These are phyloP conservation scores for Amphilophus citrinellus DNA, from an alignment of 2,113 vertebrate species.

Conservation along the genomic window DNA sequence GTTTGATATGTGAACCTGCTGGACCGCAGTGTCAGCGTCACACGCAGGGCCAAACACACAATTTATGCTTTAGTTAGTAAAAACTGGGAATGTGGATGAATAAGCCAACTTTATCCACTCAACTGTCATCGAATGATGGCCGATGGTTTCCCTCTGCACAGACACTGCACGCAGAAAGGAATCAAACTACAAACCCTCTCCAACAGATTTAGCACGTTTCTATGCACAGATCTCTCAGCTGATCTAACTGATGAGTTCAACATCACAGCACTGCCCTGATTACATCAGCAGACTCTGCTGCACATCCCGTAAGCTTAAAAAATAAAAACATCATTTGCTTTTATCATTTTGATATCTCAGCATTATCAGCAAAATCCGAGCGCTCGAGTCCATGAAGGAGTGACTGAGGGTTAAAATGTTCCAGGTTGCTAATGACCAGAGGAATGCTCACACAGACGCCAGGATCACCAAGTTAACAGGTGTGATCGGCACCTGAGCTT, in stretches of 20 bases:
- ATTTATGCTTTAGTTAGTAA: too few species aligned
- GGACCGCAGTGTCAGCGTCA: too few species aligned
- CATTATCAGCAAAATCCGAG: not conserved
- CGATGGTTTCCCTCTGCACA: not conserved
- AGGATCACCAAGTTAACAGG: constrained; percentile 1
- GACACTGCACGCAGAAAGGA: too few species aligned
- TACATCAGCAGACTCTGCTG: too few species aligned
- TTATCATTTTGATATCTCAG: not conserved
- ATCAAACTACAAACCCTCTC: not conserved
- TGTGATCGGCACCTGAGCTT: not conserved
- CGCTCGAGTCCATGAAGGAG: not conserved
- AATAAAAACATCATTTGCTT: too few species aligned
- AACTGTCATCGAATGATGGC: not conserved
- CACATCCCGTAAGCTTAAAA: too few species aligned
- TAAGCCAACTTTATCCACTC: fast-evolving
- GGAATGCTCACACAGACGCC: not conserved
- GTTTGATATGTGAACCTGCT: not conserved
- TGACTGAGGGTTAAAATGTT: not conserved
- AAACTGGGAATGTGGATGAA: not conserved
- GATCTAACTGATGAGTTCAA: too few species aligned
- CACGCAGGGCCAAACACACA: too few species aligned
- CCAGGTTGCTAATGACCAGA: not conserved
- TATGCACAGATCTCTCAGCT: not conserved
- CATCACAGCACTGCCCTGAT: too few species aligned
- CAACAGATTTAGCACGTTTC: not conserved